phyloP scores from a whole-genome alignment of 1,140 invertebrate species.

The Habropoda laboriosa region DNA sequence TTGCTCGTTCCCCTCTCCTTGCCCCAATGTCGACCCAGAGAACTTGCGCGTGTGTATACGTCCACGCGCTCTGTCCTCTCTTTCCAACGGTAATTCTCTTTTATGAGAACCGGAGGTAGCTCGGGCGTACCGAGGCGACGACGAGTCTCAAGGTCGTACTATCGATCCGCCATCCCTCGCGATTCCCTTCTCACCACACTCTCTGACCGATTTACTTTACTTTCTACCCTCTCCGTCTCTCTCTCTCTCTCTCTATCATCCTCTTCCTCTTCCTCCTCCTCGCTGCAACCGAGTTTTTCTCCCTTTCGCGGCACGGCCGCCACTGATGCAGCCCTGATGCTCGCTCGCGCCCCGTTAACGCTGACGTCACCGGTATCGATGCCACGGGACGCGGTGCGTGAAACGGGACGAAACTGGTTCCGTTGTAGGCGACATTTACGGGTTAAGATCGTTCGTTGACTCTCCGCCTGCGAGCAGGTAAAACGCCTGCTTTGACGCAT shows the following conservation, averaged over 20 bases:
- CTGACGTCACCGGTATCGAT: slow-evolving; percentile 24
- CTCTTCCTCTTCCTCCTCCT: neutral
- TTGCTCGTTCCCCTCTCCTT: neutral
- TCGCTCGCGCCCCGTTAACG: no score
- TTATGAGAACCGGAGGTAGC: slow-evolving; percentile 60
- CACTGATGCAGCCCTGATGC: no score
- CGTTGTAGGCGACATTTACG: slow-evolving; percentile 31
- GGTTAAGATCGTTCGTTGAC: slow-evolving; percentile 49
- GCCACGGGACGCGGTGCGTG: neutral
- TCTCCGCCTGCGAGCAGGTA: neutral
- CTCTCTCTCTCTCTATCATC: slow-evolving; percentile 36
- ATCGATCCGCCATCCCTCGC: slow-evolving; percentile 61
- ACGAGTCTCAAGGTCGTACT: slow-evolving; percentile 65
- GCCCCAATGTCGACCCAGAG: slow-evolving; percentile 20
- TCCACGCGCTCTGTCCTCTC: slow-evolving; percentile 33
- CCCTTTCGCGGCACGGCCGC: no score
- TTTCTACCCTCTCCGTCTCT: slow-evolving; percentile 31
- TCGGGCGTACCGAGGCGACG: slow-evolving; percentile 61
- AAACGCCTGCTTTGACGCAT: slow-evolving; percentile 6
- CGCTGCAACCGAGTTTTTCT: neutral
- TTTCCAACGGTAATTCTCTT: slow-evolving; percentile 51
- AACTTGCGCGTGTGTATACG: slow-evolving; percentile 33
- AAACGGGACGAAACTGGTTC: slow-evolving; percentile 50
- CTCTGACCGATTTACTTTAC: slow-evolving; percentile 36
- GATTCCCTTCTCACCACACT: neutral